phyloP scores from a whole-genome alignment of 1,140 invertebrate species.

The Drosophila watanabei region DNA sequence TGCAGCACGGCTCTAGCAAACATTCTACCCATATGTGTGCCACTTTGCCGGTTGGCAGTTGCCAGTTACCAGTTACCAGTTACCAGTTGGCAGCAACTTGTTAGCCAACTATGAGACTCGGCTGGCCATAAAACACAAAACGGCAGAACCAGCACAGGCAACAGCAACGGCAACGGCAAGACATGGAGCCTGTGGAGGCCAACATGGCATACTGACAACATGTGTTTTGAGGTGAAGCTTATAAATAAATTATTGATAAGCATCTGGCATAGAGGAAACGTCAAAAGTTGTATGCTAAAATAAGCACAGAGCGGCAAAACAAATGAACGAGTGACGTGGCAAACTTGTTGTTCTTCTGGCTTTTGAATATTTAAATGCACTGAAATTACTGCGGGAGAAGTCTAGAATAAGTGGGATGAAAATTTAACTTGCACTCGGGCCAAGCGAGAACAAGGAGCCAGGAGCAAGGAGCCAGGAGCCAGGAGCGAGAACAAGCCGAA shows the following conservation, averaged over 20 bases:
- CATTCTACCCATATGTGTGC: constrained; percentile 18
- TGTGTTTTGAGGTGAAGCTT: constrained; percentile 83
- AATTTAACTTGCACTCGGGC: constrained; percentile 58
- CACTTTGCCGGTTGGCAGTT: constrained; percentile 45
- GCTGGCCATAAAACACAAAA: constrained; percentile 65
- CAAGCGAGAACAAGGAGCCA: constrained; percentile 21
- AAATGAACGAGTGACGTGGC: constrained; percentile 30
- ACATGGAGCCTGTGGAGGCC: constrained; percentile 16
- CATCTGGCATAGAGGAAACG: constrained; percentile 82
- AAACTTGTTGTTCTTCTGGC: constrained; percentile 55
- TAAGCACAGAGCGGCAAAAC: constrained; percentile 64
- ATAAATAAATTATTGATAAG: constrained; percentile 85
- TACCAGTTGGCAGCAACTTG: constrained; percentile 64
- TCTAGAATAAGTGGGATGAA: constrained; percentile 39
- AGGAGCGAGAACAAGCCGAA: constrained; percentile 13
- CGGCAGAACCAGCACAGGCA: constrained; percentile 25
- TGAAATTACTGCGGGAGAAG: constrained; percentile 54
- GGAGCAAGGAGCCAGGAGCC: constrained; percentile 16
- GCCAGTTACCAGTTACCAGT: constrained; percentile 50
- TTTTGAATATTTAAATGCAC: constrained; percentile 76
- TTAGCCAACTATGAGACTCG: constrained; percentile 75
- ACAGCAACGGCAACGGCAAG: constrained; percentile 1
- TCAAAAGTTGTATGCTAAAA: constrained; percentile 82
- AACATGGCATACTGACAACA: constrained; percentile 78
- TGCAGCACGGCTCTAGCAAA: constrained; percentile 52